A percentile compares a stretch with the other conserved stretches of the same genome.
Conservation (phyloP, 2,888 invertebrate species). For the Microctonus brassicae region DNA sequence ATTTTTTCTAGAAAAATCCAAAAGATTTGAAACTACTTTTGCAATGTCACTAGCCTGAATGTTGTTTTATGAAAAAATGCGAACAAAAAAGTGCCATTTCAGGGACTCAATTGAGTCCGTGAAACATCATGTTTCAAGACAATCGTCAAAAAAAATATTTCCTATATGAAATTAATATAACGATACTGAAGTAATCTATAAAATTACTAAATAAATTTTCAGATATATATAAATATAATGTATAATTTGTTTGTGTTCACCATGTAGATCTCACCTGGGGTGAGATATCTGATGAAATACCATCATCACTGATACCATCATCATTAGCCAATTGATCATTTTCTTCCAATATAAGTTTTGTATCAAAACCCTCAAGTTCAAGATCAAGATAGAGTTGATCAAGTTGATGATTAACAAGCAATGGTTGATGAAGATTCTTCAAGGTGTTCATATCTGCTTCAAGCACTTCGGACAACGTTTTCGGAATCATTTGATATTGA, state of each 20-base stretch:
- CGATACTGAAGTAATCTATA: not conserved
- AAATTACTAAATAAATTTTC: constrained; percentile 1
- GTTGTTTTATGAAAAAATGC: too few relatives aligned
- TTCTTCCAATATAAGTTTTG: constrained; percentile 76
- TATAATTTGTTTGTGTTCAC: constrained; percentile 12
- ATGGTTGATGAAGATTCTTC: constrained; percentile 74
- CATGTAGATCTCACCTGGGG: constrained; percentile 57
- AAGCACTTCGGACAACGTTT: constrained; percentile 75
- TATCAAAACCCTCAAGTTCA: constrained; percentile 74
- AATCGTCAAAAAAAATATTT: too few relatives aligned
- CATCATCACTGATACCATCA: constrained; percentile 64
- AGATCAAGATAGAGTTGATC: constrained; percentile 79
- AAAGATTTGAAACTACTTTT: too few relatives aligned
- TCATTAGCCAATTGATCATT: constrained; percentile 74
- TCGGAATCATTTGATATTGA: constrained; percentile 76
- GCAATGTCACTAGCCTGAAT: too few relatives aligned
- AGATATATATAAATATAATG: constrained; percentile 4
- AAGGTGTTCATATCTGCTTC: constrained; percentile 74
- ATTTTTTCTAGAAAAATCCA: too few relatives aligned
- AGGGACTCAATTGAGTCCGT: too few relatives aligned
- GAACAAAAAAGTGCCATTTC: too few relatives aligned
- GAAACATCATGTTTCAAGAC: too few relatives aligned
- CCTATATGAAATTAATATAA: not conserved
- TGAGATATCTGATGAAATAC: constrained; percentile 58
- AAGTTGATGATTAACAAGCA: constrained; percentile 80